Base-by-base conservation (phyloP, 2,888 invertebrate genomes). In the Lasioglossum pauxillum region DNA sequence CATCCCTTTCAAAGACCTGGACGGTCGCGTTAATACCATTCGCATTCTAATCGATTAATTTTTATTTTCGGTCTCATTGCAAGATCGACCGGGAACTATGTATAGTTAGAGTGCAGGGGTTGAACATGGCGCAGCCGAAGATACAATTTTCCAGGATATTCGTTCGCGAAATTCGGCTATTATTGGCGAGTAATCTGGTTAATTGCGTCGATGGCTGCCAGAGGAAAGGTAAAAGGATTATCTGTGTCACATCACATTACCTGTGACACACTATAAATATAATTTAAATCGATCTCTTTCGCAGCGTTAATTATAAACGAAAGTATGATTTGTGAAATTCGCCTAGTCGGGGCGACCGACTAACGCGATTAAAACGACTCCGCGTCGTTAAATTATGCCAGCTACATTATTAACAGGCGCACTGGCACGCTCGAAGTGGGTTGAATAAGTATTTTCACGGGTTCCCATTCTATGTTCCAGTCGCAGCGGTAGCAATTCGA, bases 31-130 rank as follows among this genome's bases (percentile, higher is more conserved):
- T 76, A 86, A 71, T 81, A 79, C 67, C 53, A 73, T 78, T 82
- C 81, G 75, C 84, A 88, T 87, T 85, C 85, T 67, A 69, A 86
- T 86, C 87, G 90, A 88, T 88, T 82, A 60, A 76, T 71, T 79
- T 84, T 90, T 90, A 89, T 90, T 90, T 86, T 83, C 75, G 77
- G 71, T 78, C 44, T 72, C 75, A 79, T 84, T 83, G 82, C 80
- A 76, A 88, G 85, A 90, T 90, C 83, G 84, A 82, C 83, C 79
- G 72, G 71, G 44, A 78, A 75, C 84, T 89, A 89, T 31, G 31
- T 31, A 31, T 89, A 89, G 85, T 89, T 89, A 85, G 89, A 82
- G 76, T 31, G 64, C 44, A 77, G 19, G 44, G 75, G 69, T 75
- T 82, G 79, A 74, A 71, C 53, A 60, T 73, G 75, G 23, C 77